phyloP scores from a whole-genome alignment of 2,888 invertebrate genomes.

The Caenorhabditis sp. region DNA sequence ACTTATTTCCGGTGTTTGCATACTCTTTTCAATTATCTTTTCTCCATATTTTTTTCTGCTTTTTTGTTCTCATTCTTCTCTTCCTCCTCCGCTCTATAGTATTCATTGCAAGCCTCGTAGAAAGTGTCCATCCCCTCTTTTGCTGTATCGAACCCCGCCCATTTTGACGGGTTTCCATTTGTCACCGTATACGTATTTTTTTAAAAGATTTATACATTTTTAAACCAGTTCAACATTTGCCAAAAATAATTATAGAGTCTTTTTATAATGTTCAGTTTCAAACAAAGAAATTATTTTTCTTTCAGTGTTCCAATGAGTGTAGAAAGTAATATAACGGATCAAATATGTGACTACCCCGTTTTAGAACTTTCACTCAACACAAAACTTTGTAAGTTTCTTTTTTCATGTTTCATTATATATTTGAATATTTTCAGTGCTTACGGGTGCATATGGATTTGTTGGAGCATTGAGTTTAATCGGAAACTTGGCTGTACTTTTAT shows the following conservation, averaged over 20 bases:
- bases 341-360: constrained; percentile 36
- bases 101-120: not conserved
- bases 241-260: not conserved
- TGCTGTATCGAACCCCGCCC: constrained; percentile 13
- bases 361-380: constrained; percentile 17
- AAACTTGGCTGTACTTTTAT: constrained; percentile 44
- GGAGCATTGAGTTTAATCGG: constrained; percentile 50
- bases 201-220: too few species aligned
- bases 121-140: constrained; percentile 8
- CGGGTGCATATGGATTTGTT: constrained; percentile 44
- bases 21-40: constrained; percentile 10
- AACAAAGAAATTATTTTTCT: too few species aligned
- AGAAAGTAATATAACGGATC: constrained; percentile 30
- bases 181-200: too few species aligned
- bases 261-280: not conserved
- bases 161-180: constrained; percentile 3
- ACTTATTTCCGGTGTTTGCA: not conserved
- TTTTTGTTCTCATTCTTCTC: constrained; percentile 31
- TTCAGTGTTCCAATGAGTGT: constrained; percentile 17
- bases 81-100: constrained; percentile 4
- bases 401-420: not conserved
- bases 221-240: too few species aligned
- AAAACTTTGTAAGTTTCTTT: constrained; percentile 21
- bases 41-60: constrained; percentile 1
- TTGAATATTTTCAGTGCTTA: constrained; percentile 39